phyloP scores from a whole-genome alignment of 2,113 vertebrate genomes.

The Notiomystis cincta region DNA sequence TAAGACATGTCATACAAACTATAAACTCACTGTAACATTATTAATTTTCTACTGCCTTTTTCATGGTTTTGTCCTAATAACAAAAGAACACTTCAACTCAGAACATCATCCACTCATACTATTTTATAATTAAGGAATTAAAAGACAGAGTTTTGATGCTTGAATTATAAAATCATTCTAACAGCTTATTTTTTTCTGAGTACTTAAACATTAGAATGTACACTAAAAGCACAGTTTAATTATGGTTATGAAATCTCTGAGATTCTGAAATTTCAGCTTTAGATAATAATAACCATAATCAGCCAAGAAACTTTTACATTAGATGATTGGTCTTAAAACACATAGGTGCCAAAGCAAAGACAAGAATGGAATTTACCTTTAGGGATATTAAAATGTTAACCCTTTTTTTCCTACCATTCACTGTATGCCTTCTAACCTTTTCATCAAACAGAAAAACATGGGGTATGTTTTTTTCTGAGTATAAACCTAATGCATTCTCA shows the following conservation, averaged over 20 bases:
- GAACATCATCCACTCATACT: background rate
- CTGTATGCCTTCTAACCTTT: background rate
- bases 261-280: slow-evolving; percentile 11
- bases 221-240: background rate
- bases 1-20: background rate
- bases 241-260: background rate
- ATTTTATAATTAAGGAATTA: background rate
- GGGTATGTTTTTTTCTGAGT: background rate
- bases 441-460: background rate
- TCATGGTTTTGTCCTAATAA: background rate
- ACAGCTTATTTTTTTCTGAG: background rate
- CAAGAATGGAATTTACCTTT: background rate
- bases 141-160: background rate
- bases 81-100: background rate
- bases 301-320: background rate
- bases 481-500: background rate
- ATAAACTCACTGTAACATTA: background rate
- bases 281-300: background rate
- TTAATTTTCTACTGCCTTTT: background rate
- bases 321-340: background rate
- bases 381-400: background rate
- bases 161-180: background rate
- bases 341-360: background rate
- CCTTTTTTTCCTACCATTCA: background rate
- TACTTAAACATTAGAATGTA: background rate